Conservation (phyloP, 92 coral and sea anemone species). For the Virgularia gustaviana region DNA sequence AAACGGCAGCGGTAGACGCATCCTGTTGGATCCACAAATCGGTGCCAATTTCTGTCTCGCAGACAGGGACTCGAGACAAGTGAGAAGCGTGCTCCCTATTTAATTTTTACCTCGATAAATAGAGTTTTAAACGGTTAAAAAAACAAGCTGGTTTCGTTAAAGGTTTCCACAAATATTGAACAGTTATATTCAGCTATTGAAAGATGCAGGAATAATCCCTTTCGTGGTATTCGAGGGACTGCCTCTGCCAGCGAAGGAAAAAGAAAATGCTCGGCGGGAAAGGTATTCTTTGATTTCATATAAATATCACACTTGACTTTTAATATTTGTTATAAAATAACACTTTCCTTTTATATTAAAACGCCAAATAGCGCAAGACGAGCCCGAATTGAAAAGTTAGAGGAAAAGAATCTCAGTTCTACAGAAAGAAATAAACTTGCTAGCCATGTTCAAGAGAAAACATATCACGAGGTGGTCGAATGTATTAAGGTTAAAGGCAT, state of each 20-base stretch:
- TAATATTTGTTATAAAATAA: too few species aligned
- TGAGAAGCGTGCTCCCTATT: background rate
- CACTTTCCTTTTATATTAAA: background rate
- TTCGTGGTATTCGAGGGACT: conserved; percentile 58
- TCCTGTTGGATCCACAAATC: conserved; percentile 64
- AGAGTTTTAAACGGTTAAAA: background rate
- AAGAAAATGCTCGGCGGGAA: conserved; percentile 35
- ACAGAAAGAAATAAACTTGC: background rate
- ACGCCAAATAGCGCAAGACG: background rate
- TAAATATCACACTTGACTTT: background rate
- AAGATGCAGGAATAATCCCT: conserved; percentile 30
- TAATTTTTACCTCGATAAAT: background rate
- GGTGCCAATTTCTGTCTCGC: conserved; percentile 34
- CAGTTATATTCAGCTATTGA: conserved; percentile 17
- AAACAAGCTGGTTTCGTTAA: background rate
- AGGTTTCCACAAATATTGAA: conserved; percentile 37
- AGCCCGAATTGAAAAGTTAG: background rate
- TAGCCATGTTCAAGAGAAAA: background rate
- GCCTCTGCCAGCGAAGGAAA: conserved; percentile 53
- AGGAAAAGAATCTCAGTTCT: background rate
- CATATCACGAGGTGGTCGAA: background rate
- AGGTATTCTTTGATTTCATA: conserved; percentile 2
- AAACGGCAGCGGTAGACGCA: conserved; percentile 51
- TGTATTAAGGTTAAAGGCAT: background rate
- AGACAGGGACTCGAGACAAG: conserved; percentile 36